Evolutionary conservation across 2,113 vertebrate genomes (phyloP).

Genomic region (Zosterops hypoxanthus): DNA sequence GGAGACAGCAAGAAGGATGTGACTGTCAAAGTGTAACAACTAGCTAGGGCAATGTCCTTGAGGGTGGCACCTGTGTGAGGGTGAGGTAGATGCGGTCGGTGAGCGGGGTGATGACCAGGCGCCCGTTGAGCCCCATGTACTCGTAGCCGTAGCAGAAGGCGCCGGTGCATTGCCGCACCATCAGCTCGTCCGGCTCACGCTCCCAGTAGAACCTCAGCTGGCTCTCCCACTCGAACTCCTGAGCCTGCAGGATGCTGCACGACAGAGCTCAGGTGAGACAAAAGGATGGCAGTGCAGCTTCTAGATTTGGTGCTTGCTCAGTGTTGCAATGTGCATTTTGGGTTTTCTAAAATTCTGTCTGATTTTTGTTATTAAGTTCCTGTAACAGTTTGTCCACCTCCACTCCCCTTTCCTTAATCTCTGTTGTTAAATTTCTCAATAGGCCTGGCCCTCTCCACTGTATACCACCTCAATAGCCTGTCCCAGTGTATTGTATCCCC

Average conservation of each 20-base stretch:
- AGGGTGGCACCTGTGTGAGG: constrained; percentile 86
- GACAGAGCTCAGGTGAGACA: not conserved
- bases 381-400: too few species aligned
- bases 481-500: too few species aligned
- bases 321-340: too few species aligned
- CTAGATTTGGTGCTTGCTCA: rapidly evolving
- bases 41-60: rapidly evolving
- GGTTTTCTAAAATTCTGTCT: too few species aligned
- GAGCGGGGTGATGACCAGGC: constrained; percentile 94
- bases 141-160: constrained; percentile 92
- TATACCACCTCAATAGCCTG: too few species aligned
- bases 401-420: too few species aligned
- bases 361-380: too few species aligned
- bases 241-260: constrained; percentile 87
- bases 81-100: constrained; percentile 97
- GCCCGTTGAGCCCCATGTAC: constrained; percentile 97
- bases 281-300: rapidly evolving
- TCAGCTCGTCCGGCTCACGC: constrained; percentile 81
- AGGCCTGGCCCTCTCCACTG: too few species aligned
- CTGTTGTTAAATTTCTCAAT: too few species aligned
- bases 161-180: constrained; percentile 90
- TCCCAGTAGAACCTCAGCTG: constrained; percentile 96
- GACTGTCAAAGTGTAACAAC: rapidly evolving
- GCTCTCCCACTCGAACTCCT: constrained; percentile 96
- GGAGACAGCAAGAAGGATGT: not conserved